A percentile compares a stretch with the other conserved stretches of the same genome.
Conservation (phyloP, 2,888 invertebrate genomes). For the Ceratothoa steindachneri region DNA sequence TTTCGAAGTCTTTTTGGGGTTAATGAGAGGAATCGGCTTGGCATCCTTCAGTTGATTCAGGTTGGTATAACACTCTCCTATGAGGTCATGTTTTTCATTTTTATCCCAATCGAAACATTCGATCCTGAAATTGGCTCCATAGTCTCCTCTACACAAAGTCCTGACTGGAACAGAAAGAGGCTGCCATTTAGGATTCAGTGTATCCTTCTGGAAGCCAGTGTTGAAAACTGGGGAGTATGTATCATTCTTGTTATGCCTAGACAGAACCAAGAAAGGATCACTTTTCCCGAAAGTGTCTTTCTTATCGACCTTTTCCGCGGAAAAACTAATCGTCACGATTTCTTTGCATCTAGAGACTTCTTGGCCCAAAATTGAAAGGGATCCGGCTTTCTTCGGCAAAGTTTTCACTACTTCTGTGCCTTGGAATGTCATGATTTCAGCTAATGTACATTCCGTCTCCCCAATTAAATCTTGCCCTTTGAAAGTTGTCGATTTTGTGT, state of each 20-base stretch:
- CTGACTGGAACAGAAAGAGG: slow-evolving; percentile 52
- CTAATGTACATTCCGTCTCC: slow-evolving; percentile 57
- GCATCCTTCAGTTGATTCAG: slow-evolving; percentile 50
- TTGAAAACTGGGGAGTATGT: slow-evolving; percentile 55
- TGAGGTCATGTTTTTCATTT: slow-evolving; percentile 56
- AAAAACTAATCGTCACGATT: slow-evolving; percentile 52
- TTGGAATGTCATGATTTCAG: slow-evolving; percentile 55
- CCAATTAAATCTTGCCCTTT: slow-evolving; percentile 58
- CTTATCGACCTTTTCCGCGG: slow-evolving; percentile 52
- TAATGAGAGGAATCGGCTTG: slow-evolving; percentile 52
- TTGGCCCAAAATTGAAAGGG: slow-evolving; percentile 22
- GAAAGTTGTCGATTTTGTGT: slow-evolving; percentile 51
- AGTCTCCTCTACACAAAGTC: slow-evolving; percentile 56
- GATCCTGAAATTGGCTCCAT: slow-evolving; percentile 55
- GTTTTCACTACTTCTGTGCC: slow-evolving; percentile 37
- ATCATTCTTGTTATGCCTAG: slow-evolving; percentile 31
- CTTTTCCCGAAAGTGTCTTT: slow-evolving; percentile 53
- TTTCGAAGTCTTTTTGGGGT: slow-evolving; percentile 56
- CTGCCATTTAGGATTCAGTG: slow-evolving; percentile 57
- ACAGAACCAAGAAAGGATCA: slow-evolving; percentile 54
- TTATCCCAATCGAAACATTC: slow-evolving; percentile 58
- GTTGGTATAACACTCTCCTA: slow-evolving; percentile 55
- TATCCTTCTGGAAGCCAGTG: slow-evolving; percentile 58
- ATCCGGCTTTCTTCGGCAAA: not conserved
- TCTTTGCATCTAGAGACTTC: slow-evolving; percentile 50